Percentiles rank a stretch among this genome's conserved stretches.
Evolutionary conservation across 2,888 invertebrate species (phyloP).

Genomic region (Brenthis daphne): DNA sequence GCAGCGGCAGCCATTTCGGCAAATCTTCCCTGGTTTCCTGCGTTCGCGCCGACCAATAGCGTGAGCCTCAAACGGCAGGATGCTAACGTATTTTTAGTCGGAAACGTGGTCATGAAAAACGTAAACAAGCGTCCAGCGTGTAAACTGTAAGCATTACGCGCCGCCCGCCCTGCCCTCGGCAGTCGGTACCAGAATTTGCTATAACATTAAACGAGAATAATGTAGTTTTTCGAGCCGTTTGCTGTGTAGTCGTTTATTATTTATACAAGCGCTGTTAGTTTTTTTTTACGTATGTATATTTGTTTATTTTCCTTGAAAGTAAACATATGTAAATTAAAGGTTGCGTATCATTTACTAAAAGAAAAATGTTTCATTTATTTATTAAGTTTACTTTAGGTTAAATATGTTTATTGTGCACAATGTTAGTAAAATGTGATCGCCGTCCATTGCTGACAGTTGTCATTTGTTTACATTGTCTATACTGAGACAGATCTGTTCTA

Average conservation of each 20-base stretch:
- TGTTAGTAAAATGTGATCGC: neutral
- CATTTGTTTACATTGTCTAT: constrained; percentile 6
- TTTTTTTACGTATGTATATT: constrained; percentile 17
- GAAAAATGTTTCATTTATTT: neutral
- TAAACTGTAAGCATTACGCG: constrained; percentile 50
- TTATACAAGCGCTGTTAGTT: constrained; percentile 37
- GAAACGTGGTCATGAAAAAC: constrained; percentile 78
- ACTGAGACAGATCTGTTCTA: too few species aligned
- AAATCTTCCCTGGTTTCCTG: constrained; percentile 72
- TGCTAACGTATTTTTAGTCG: constrained; percentile 78
- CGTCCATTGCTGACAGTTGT: neutral
- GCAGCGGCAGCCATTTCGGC: constrained; percentile 52
- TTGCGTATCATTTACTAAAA: neutral
- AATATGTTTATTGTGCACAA: neutral
- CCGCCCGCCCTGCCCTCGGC: constrained; percentile 45
- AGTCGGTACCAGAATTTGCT: constrained; percentile 49
- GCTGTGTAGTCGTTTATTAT: constrained; percentile 47
- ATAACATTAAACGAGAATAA: constrained; percentile 50
- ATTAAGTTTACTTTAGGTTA: neutral
- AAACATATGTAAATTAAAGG: constrained; percentile 2
- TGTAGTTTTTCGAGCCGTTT: constrained; percentile 45
- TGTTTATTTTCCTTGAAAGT: constrained; percentile 10
- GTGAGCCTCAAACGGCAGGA: constrained; percentile 79
- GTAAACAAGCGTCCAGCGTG: constrained; percentile 73
- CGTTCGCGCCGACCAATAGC: constrained; percentile 72